These are phyloP conservation scores for Halichoeres trimaculatus DNA, from an alignment of 2,113 vertebrate genomes.

Conservation along the genomic window DNA sequence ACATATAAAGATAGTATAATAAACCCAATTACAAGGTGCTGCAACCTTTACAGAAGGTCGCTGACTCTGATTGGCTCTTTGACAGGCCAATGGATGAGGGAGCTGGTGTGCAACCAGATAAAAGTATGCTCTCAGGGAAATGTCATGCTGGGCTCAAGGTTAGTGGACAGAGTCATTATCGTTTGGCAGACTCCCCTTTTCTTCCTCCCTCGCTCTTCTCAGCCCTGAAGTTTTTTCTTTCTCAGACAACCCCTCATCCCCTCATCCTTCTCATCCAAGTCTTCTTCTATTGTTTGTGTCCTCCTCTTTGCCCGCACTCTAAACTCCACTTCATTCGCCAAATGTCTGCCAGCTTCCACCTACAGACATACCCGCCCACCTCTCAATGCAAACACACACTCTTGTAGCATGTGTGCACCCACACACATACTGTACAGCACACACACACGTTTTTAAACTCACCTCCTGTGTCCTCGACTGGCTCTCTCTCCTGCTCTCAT, in stretches of 20 bases:
- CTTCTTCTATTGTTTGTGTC: constrained; percentile 22
- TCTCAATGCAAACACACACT: constrained; percentile 38
- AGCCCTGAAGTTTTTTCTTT: constrained; percentile 21
- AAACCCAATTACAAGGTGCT: constrained; percentile 9
- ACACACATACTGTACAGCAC: constrained; percentile 42
- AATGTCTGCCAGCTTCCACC: constrained; percentile 54
- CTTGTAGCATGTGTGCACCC: constrained; percentile 21
- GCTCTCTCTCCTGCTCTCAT: constrained; percentile 79
- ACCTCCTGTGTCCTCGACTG: constrained; percentile 84
- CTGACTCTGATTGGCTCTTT: constrained; percentile 47
- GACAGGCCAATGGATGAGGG: constrained; percentile 37
- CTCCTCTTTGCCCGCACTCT: constrained; percentile 19
- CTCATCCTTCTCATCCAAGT: constrained; percentile 43
- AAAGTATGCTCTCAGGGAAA: constrained; percentile 54
- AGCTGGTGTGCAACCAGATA: constrained; percentile 47
- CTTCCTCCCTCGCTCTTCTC: constrained; percentile 11
- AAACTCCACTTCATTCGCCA: constrained; percentile 36
- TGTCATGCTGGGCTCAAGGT: constrained; percentile 70
- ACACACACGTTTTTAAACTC: constrained; percentile 61
- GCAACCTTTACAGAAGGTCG: constrained; percentile 38
- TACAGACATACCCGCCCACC: constrained; percentile 41
- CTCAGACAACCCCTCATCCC: background rate
- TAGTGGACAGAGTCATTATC: constrained; percentile 57
- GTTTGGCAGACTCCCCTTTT: constrained; percentile 45
- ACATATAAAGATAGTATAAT: constrained; percentile 11